Evolutionary conservation across 2,113 vertebrate genomes (phyloP).

Genomic region (Notechis scutatus): DNA sequence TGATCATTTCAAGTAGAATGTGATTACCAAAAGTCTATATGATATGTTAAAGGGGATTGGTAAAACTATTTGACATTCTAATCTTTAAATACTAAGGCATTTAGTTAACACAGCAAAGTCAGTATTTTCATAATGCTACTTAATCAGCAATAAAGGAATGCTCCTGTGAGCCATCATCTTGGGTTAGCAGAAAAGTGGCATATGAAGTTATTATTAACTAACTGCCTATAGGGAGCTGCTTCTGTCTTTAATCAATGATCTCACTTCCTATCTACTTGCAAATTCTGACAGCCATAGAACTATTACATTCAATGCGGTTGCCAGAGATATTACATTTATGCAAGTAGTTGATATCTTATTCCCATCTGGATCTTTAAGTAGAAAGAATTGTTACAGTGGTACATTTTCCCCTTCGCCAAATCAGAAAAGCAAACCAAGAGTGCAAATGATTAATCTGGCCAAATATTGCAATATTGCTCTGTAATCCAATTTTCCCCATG

Average conservation of each 20-base stretch:
- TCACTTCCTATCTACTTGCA: constrained; percentile 63
- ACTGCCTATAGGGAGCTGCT: constrained; percentile 68
- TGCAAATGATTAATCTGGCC: constrained; percentile 52
- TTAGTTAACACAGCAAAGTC: constrained; percentile 69
- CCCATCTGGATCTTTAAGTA: constrained; percentile 59
- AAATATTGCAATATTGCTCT: background rate
- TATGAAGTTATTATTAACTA: constrained; percentile 71
- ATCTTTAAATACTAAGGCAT: constrained; percentile 67
- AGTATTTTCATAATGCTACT: constrained; percentile 71
- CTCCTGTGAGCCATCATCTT: constrained; percentile 68
- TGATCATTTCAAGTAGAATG: constrained; percentile 61
- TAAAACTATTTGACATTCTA: constrained; percentile 64
- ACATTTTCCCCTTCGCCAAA: constrained; percentile 45
- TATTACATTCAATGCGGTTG: constrained; percentile 50
- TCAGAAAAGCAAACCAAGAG: constrained; percentile 51
- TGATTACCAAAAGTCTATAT: constrained; percentile 54
- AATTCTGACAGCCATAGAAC: constrained; percentile 61
- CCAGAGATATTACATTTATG: constrained; percentile 57
- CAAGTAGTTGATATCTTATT: constrained; percentile 52
- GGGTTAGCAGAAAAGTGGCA: constrained; percentile 67
- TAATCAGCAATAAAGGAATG: constrained; percentile 72
- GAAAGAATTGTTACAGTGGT: constrained; percentile 42
- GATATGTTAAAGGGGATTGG: constrained; percentile 58
- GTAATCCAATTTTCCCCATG: background rate
- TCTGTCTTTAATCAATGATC: constrained; percentile 69